Percentiles rank a stretch among this genome's conserved stretches.
phyloP scores from a whole-genome alignment of 2,113 vertebrate genomes.

The Hoplias malabaricus region DNA sequence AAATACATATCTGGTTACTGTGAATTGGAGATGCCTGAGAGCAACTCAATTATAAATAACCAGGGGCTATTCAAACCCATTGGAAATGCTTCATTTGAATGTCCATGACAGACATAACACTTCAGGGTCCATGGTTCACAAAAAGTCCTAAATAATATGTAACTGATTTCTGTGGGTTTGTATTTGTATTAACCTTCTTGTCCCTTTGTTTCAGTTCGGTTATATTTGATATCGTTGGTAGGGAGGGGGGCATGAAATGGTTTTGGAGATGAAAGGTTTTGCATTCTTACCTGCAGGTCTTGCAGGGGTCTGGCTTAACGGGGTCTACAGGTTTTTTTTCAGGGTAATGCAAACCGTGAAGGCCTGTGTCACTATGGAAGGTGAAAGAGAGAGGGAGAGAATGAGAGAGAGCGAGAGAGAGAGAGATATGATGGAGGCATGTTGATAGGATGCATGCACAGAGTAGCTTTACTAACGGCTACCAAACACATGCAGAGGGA shows the following conservation, averaged over 20 bases:
- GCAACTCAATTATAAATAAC: too few relatives aligned
- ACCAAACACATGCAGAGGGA: too few relatives aligned
- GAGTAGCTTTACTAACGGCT: too few relatives aligned
- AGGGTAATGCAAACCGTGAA: neutral
- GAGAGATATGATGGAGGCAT: neutral
- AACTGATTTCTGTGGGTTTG: neutral
- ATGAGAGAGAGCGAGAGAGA: neutral
- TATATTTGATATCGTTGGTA: neutral
- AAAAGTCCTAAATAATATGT: too few relatives aligned
- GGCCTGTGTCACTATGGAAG: neutral
- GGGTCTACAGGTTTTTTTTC: neutral
- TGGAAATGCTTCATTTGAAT: too few relatives aligned
- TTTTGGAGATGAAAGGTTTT: neutral
- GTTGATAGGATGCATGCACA: neutral
- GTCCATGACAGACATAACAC: too few relatives aligned
- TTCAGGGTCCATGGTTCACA: too few relatives aligned
- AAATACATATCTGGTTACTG: too few relatives aligned
- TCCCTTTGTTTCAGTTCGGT: neutral
- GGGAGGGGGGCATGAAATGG: neutral
- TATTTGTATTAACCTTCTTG: neutral
- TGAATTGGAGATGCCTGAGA: too few relatives aligned
- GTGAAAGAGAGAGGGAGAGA: neutral
- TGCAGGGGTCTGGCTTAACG: neutral
- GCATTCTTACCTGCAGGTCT: conserved; percentile 17
- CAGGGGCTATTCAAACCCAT: too few relatives aligned